phyloP scores from a whole-genome alignment of 2,888 invertebrate genomes.

The Xylota sylvarum region DNA sequence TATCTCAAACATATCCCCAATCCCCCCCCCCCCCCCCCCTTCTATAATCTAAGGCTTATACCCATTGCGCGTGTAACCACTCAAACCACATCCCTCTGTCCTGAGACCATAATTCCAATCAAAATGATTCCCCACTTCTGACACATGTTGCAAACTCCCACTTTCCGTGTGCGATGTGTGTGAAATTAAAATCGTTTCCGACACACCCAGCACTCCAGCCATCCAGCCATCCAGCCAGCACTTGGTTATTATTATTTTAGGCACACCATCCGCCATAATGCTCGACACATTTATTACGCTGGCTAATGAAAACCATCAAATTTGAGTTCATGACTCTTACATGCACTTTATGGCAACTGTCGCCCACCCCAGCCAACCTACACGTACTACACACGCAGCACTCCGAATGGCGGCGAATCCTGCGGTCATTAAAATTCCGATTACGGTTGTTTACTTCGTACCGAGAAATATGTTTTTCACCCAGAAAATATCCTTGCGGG shows the following conservation, averaged over 20 bases:
- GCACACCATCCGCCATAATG: conserved; percentile 23
- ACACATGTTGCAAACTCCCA: conserved; percentile 46
- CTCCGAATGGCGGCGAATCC: neutral
- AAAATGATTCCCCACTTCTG: conserved; percentile 25
- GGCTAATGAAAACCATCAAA: conserved; percentile 64
- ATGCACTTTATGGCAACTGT: conserved; percentile 61
- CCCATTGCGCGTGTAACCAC: no score
- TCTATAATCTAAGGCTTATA: no score
- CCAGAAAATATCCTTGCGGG: conserved; percentile 30
- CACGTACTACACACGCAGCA: conserved; percentile 7
- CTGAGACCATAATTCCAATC: conserved; percentile 16
- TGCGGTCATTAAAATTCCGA: conserved; percentile 57
- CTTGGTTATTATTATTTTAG: conserved; percentile 44
- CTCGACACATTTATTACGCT: conserved; percentile 35
- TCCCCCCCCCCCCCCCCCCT: no score
- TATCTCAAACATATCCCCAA: no score
- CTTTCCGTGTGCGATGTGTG: conserved; percentile 8
- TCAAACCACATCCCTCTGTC: no score
- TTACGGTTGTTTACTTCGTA: conserved; percentile 40
- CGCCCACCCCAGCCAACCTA: neutral
- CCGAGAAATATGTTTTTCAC: conserved; percentile 43
- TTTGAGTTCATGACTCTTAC: conserved; percentile 61
- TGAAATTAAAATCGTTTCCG: conserved; percentile 31
- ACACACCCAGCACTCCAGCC: neutral
- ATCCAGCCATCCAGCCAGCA: no score